A percentile compares a stretch with the other conserved stretches of the same genome.
These are phyloP conservation scores for Malurus splendens DNA, from an alignment of 2,797 vertebrate genomes.

Conservation along the genomic window DNA sequence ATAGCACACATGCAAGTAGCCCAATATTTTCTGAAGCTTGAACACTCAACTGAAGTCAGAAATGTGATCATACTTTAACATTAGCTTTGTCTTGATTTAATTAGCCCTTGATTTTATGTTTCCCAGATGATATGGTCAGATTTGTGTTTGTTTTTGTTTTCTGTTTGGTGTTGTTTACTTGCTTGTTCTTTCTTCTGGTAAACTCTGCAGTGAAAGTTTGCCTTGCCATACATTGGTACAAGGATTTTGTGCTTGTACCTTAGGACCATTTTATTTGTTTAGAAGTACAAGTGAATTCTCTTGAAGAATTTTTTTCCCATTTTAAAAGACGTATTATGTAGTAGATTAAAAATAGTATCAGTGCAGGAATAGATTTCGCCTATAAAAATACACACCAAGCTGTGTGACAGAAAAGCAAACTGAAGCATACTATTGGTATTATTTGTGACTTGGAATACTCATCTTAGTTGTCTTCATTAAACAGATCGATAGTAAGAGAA, in stretches of 20 bases:
- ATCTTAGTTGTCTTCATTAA: not conserved
- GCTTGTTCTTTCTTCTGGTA: not conserved
- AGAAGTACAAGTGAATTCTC: not conserved
- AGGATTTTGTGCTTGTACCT: not conserved
- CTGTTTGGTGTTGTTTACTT: not conserved
- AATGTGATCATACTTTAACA: constrained; percentile 10
- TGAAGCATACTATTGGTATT: not conserved
- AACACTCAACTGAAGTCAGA: constrained; percentile 10
- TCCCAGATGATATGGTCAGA: not conserved
- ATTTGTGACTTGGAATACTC: not conserved
- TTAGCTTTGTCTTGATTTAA: constrained; percentile 21
- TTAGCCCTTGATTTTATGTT: constrained; percentile 19
- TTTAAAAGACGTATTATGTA: not conserved
- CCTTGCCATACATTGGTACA: not conserved
- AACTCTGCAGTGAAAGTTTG: not conserved
- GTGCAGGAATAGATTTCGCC: not conserved
- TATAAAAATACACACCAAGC: not conserved
- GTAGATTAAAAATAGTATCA: not conserved
- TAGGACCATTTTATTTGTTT: not conserved
- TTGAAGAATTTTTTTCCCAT: not conserved
- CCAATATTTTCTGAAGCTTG: not conserved
- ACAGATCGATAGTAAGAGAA: not conserved
- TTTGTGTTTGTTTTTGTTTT: not conserved
- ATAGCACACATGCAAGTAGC: not conserved
- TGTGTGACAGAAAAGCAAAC: not conserved